Conservation (phyloP, 2,113 vertebrate species). For the Pituophis catenifer region DNA sequence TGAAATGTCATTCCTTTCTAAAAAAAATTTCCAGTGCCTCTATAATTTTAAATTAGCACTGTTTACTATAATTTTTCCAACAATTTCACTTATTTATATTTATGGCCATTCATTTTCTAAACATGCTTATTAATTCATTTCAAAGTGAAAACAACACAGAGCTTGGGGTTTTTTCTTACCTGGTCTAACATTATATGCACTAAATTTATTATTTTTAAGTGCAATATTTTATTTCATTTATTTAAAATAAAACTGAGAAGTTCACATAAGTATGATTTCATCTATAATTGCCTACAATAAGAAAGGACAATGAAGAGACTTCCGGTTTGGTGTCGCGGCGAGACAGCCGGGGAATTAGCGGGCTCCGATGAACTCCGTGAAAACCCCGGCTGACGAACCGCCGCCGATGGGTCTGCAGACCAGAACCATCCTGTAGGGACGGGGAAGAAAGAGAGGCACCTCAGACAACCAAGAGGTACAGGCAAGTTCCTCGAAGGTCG, state of each 20-base stretch:
- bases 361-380: too few relatives aligned
- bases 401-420: too few relatives aligned
- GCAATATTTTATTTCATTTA: not conserved
- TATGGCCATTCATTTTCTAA: not conserved
- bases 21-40: not conserved
- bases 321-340: too few relatives aligned
- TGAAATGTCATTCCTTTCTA: not conserved
- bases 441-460: too few relatives aligned
- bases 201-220: not conserved
- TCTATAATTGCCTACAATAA: not conserved
- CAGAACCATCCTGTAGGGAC: too few relatives aligned
- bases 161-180: not conserved
- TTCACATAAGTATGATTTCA: not conserved
- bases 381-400: too few relatives aligned
- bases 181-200: not conserved
- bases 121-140: not conserved
- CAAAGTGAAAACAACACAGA: not conserved
- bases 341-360: too few relatives aligned
- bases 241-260: not conserved
- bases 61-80: not conserved
- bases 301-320: not conserved
- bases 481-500: too few relatives aligned
- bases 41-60: not conserved
- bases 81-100: not conserved
- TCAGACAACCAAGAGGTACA: too few relatives aligned